Evolutionary conservation across 2,113 vertebrate genomes (phyloP).

Genomic region (Leptodactylus fuscus): DNA sequence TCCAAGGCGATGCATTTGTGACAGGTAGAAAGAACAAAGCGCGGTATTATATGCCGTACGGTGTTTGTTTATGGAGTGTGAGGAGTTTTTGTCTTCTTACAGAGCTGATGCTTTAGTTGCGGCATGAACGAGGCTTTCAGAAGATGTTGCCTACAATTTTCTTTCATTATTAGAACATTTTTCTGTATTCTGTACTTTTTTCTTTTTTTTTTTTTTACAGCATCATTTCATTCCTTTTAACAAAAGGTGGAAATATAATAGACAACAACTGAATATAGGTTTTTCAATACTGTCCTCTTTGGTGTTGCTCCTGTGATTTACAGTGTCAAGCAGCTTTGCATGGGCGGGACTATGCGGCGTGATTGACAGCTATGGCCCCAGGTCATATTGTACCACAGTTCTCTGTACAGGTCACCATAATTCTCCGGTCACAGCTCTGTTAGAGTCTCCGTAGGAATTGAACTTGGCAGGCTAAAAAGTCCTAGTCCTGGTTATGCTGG

Average conservation of each 20-base stretch:
- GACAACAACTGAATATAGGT: too few species aligned
- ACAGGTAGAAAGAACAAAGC: conserved; percentile 35
- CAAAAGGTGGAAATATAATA: too few species aligned
- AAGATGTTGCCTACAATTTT: background rate
- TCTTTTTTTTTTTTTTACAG: background rate
- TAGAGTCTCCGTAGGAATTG: too few species aligned
- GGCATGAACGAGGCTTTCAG: background rate
- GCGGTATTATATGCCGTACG: background rate
- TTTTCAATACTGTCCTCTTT: background rate
- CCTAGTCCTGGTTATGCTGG: too few species aligned
- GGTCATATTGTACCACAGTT: too few species aligned
- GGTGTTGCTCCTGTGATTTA: background rate
- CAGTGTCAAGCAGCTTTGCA: background rate
- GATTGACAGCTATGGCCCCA: background rate
- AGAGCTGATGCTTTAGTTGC: conserved; percentile 3
- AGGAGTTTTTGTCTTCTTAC: background rate
- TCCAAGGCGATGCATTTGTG: background rate
- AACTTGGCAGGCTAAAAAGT: too few species aligned
- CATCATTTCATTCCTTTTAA: background rate
- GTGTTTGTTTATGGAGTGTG: conserved; percentile 34
- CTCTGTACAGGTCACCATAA: too few species aligned
- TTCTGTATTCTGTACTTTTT: background rate
- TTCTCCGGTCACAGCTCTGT: too few species aligned
- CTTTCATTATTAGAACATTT: background rate
- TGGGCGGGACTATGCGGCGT: background rate